Conservation (phyloP, 1,140 invertebrate species). For the Melipona quadrifasciata region DNA sequence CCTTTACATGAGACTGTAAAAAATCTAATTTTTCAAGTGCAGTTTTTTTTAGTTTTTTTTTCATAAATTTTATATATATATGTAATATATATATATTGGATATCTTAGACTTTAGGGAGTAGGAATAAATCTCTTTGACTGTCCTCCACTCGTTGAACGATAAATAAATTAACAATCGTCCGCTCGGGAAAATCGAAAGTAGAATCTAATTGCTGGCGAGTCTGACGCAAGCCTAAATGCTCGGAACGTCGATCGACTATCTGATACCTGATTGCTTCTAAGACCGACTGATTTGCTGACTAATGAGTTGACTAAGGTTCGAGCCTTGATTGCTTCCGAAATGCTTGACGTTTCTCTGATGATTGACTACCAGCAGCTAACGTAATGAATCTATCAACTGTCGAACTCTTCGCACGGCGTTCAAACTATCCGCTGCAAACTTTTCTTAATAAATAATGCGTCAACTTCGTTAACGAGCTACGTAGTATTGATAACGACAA, state of each 20-base stretch:
- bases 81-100: no score
- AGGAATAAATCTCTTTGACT: no score
- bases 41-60: no score
- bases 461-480: no score
- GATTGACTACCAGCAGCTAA: neutral
- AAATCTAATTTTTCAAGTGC: no score
- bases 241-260: neutral
- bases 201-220: slow-evolving; percentile 3
- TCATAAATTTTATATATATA: no score
- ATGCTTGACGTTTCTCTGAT: slow-evolving; percentile 1
- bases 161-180: neutral
- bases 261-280: slow-evolving; percentile 26
- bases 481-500: neutral
- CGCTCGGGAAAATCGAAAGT: neutral
- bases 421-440: neutral
- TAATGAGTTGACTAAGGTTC: slow-evolving; percentile 33
- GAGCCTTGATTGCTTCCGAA: slow-evolving; percentile 34
- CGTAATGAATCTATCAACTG: slow-evolving; percentile 3
- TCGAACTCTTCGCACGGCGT: neutral
- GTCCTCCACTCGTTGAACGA: no score
- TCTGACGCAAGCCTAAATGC: slow-evolving; percentile 4
- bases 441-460: neutral
- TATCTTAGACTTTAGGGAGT: no score
- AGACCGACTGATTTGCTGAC: slow-evolving; percentile 35
- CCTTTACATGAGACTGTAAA: no score